Evolutionary conservation across 2,797 vertebrate species (phyloP), one percentile per base, ranked within the genome.

Genomic region (Manis crassicaudata): DNA sequence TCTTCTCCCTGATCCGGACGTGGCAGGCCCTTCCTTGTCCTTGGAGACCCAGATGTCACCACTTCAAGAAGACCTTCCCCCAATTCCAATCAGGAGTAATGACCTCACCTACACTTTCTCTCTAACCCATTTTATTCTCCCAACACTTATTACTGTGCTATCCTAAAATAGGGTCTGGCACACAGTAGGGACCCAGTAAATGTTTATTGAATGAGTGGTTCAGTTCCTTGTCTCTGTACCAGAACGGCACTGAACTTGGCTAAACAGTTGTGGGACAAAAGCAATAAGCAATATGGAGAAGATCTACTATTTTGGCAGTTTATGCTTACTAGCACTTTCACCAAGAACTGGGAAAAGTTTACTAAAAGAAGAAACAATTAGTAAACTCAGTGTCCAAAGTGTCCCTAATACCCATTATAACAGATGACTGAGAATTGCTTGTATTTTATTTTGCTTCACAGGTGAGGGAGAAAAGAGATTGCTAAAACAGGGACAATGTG

Each of bases 401-500:
- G 2, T 60, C 75, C 32, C 43, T 82, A 79, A 63, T 52, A 56
- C 7, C 8, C 40, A n/a, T 62, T 72, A 91, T 91, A 83, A 79
- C 27, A 82, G 56, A 91, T 65, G 72, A 91, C 86, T 62, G 21
- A 91, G 29, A 94, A 68, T 86, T 72, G 14, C 82, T 95, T 92
- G 52, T 86, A 81, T 62, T 81, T 6, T 62, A 82, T 70, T 90
- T 90, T 84, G 32, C 52, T 94, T 92, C 87, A 96, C 40, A 94
- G 70, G 95, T 72, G 7, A 92, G 35, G 16, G 25, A 67, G 56
- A 32, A 75, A 90, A 68, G 65, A 86, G 62, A 87, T 87, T 94
- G 94, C 65, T 92, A 92, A 95, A 91, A 85, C 80, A 96, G 88
- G 72, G 29, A 94, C 93, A 93, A 90, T 84, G 14, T 94, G 87